Percentiles rank a stretch among this genome's conserved stretches.
phyloP scores from a whole-genome alignment of 2,113 vertebrate species.

The Cranoglanis bouderius region DNA sequence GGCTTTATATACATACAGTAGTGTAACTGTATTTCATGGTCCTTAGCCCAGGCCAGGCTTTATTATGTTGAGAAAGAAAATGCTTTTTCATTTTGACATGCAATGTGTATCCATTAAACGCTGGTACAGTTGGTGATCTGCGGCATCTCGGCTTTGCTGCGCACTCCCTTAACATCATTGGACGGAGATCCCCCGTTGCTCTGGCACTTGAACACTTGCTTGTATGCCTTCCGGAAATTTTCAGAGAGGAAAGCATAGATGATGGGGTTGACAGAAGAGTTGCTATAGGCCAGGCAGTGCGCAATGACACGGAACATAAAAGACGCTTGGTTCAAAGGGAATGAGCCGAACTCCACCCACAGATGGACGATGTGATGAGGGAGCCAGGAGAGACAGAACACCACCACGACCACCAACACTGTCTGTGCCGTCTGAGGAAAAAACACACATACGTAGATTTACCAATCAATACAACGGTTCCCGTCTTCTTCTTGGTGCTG shows the following conservation, averaged over 20 bases:
- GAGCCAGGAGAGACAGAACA: conserved; percentile 45
- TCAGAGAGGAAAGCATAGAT: conserved; percentile 45
- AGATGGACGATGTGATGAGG: conserved; percentile 44
- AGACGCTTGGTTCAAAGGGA: conserved; percentile 41
- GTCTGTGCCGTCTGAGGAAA: conserved; percentile 40
- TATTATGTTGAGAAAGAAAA: neutral
- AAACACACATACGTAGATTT: neutral
- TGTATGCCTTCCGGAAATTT: conserved; percentile 46
- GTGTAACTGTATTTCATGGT: neutral
- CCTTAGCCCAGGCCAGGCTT: neutral
- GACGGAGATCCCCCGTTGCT: neutral
- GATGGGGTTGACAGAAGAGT: conserved; percentile 44
- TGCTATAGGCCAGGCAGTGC: conserved; percentile 44
- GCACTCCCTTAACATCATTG: conserved; percentile 20
- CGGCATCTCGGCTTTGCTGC: conserved; percentile 34
- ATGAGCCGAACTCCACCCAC: conserved; percentile 43
- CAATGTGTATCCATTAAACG: neutral
- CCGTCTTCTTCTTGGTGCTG: too few relatives aligned
- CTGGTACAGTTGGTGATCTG: conserved; percentile 43
- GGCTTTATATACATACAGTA: neutral
- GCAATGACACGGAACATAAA: conserved; percentile 36
- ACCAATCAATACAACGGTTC: neutral
- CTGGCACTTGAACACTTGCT: conserved; percentile 44
- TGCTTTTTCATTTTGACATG: neutral
- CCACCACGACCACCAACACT: conserved; percentile 46